Percentiles rank a stretch among this genome's conserved stretches.
These are phyloP conservation scores for Mungos mungo DNA, from an alignment of 2,113 vertebrate genomes.

Conservation along the genomic window DNA sequence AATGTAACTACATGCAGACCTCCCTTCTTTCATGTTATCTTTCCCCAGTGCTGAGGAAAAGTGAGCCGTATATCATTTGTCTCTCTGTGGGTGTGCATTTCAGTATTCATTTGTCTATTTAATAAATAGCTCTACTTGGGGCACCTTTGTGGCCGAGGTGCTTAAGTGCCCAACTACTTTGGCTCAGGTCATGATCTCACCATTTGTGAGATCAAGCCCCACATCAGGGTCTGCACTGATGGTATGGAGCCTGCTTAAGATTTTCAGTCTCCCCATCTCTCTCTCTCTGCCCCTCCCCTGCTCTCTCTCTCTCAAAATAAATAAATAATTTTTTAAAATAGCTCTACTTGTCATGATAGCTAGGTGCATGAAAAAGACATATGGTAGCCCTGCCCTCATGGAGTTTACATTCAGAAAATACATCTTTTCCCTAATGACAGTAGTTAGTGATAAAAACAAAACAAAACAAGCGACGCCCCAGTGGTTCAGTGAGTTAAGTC, in stretches of 20 bases:
- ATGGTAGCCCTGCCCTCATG: neutral
- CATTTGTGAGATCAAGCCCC: no score
- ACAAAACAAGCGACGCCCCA: neutral
- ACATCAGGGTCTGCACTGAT: no score
- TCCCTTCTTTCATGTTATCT: neutral
- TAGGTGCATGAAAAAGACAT: neutral
- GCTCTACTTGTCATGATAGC: neutral
- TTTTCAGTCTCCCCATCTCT: no score
- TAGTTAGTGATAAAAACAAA: neutral
- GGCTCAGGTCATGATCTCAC: no score
- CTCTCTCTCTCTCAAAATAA: no score
- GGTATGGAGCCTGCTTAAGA: no score
- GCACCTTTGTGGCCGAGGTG: no score
- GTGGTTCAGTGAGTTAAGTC: no score
- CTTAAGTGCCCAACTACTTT: no score
- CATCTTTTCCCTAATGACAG: neutral
- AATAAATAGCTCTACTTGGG: neutral
- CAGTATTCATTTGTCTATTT: neutral
- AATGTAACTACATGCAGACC: neutral
- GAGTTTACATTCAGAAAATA: neutral
- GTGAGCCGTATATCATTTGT: neutral
- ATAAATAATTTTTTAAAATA: neutral
- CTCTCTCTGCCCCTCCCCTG: no score
- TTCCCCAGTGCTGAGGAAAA: conserved; percentile 7
- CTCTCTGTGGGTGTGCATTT: neutral